These are phyloP conservation scores for Tetramorium alpestre DNA, from an alignment of 1,140 invertebrate species.

Conservation along the genomic window DNA sequence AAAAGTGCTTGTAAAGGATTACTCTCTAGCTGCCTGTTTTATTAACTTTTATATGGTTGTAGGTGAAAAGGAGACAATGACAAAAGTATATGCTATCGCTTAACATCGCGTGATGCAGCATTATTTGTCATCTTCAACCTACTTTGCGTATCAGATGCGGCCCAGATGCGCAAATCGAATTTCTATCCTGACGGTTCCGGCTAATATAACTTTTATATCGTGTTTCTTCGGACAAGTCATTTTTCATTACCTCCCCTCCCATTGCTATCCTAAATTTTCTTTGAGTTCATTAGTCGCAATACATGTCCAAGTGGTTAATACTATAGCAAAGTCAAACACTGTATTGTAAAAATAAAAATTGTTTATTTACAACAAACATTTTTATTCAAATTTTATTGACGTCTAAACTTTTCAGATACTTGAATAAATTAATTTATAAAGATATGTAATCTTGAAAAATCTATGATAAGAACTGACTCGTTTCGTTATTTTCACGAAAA, in stretches of 20 bases:
- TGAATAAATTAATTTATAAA: background rate
- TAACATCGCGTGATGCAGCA: slow-evolving; percentile 29
- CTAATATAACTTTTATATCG: slow-evolving; percentile 25
- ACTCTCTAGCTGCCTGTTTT: background rate
- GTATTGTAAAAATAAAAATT: background rate
- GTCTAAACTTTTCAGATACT: background rate
- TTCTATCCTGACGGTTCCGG: slow-evolving; percentile 20
- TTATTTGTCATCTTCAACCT: slow-evolving; percentile 47
- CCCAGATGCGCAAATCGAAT: slow-evolving; percentile 37
- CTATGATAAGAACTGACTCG: background rate
- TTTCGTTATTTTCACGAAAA: background rate
- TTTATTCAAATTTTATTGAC: too few relatives aligned
- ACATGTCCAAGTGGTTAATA: background rate
- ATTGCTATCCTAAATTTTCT: slow-evolving; percentile 26
- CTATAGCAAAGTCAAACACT: background rate
- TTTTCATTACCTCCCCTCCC: background rate
- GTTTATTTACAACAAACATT: background rate
- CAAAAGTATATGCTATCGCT: background rate
- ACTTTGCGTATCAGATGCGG: slow-evolving; percentile 42
- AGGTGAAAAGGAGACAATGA: background rate
- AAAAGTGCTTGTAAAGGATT: background rate
- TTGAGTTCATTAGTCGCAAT: background rate
- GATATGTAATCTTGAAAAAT: background rate
- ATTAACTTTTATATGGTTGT: background rate
- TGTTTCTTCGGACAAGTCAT: background rate